These are phyloP conservation scores for Ctenoplectra terminalis DNA, from an alignment of 1,140 invertebrate genomes.

Conservation along the genomic window DNA sequence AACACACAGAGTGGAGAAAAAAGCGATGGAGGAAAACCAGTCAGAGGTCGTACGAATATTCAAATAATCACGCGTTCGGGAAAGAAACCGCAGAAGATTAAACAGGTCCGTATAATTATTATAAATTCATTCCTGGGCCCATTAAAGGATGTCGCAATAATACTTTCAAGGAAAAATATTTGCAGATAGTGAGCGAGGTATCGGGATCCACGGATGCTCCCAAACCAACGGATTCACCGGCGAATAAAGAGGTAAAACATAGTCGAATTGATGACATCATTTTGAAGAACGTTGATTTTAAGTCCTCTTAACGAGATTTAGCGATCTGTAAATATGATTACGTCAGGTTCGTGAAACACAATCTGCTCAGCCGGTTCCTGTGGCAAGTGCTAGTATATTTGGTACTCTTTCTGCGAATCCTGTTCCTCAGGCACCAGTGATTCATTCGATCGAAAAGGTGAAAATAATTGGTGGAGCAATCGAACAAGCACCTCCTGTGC, in stretches of 20 bases:
- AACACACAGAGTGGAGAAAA: not conserved
- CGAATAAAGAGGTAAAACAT: conserved; percentile 36
- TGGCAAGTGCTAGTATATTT: not conserved
- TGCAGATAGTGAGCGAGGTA: not conserved
- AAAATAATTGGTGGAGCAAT: not conserved
- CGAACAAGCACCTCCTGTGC: not conserved
- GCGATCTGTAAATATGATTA: not conserved
- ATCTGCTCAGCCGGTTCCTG: not conserved
- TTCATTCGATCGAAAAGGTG: not conserved
- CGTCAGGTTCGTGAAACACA: not conserved
- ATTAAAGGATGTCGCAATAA: no score
- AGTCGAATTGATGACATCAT: not conserved
- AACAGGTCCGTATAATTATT: conserved; percentile 28
- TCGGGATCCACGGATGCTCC: not conserved
- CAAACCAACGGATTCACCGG: not conserved
- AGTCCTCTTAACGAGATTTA: not conserved
- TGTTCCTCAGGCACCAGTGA: not conserved
- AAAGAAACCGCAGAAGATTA: conserved; percentile 1
- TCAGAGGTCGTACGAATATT: conserved; percentile 62
- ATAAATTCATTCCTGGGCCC: no score
- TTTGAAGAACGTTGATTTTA: not conserved
- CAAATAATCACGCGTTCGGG: conserved; percentile 62
- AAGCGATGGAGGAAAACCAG: conserved; percentile 2
- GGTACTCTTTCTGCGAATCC: not conserved
- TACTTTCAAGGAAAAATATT: conserved; percentile 35